Evolutionary conservation across 2,113 vertebrate species (phyloP).

Genomic region (Tenrec ecaudatus): DNA sequence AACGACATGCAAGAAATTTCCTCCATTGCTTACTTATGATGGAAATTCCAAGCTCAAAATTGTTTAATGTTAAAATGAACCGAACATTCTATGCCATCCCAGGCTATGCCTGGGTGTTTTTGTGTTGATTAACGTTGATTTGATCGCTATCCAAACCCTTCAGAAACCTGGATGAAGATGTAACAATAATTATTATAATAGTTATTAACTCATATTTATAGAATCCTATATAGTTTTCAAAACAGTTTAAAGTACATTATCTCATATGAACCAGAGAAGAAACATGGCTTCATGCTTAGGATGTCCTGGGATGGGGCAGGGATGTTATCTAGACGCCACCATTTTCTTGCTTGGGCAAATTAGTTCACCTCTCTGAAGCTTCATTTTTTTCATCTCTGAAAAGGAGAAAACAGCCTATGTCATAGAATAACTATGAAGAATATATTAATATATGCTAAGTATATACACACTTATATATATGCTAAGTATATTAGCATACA

Average conservation of each 20-base stretch:
- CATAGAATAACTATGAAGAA: background rate
- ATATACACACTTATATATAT: too few species aligned
- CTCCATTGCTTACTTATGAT: constrained; percentile 4
- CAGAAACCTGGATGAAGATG: constrained; percentile 58
- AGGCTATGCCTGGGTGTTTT: constrained; percentile 28
- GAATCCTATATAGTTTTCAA: constrained; percentile 45
- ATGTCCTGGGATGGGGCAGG: background rate
- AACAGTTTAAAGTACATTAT: background rate
- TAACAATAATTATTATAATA: constrained; percentile 47
- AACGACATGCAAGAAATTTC: background rate
- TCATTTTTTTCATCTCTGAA: background rate
- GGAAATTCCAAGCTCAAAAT: constrained; percentile 39
- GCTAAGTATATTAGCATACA: too few species aligned
- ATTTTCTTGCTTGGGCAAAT: background rate
- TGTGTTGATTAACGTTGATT: constrained; percentile 55
- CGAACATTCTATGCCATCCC: constrained; percentile 62
- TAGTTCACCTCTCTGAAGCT: background rate
- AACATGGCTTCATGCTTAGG: background rate
- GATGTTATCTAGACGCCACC: background rate
- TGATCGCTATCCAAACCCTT: constrained; percentile 50
- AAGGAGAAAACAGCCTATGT: background rate
- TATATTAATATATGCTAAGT: background rate
- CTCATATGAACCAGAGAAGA: constrained; percentile 50
- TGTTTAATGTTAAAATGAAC: constrained; percentile 43
- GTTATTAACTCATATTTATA: constrained; percentile 65